phyloP scores from a whole-genome alignment of 2,113 vertebrate species.

The Platanista minor region DNA sequence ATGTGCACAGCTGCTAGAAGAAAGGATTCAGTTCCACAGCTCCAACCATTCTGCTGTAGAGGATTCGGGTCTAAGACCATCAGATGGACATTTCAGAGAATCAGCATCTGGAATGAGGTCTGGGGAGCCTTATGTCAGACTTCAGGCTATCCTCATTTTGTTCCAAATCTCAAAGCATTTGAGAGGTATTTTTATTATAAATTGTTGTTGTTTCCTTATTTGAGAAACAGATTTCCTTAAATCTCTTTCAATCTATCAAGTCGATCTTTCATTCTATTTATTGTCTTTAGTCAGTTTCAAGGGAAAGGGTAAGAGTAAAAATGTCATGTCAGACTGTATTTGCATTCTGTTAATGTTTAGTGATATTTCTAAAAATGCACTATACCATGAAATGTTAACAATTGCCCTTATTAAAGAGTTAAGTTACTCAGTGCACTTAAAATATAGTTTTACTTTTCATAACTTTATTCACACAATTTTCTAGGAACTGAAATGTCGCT shows the following conservation, averaged over 20 bases:
- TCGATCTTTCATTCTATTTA: background rate
- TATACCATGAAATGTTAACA: background rate
- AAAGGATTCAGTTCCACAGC: background rate
- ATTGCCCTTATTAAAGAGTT: background rate
- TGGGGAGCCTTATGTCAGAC: background rate
- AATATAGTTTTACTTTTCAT: background rate
- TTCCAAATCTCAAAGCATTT: background rate
- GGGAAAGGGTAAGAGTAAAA: background rate
- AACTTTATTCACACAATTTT: background rate
- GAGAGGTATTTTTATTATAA: background rate
- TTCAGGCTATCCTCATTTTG: background rate
- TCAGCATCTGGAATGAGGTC: background rate
- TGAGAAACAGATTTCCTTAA: background rate
- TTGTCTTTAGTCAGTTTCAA: background rate
- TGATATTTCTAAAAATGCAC: background rate
- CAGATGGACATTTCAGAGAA: background rate
- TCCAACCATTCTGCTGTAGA: background rate
- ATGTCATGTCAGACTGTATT: background rate
- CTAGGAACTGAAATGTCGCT: background rate
- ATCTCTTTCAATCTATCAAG: background rate
- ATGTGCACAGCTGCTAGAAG: too few relatives aligned
- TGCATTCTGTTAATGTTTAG: background rate
- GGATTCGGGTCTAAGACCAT: background rate
- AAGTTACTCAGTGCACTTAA: background rate
- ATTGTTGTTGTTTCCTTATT: background rate